These are phyloP conservation scores for Spilosoma lubricipeda DNA, from an alignment of 2,888 invertebrate genomes.

Conservation along the genomic window DNA sequence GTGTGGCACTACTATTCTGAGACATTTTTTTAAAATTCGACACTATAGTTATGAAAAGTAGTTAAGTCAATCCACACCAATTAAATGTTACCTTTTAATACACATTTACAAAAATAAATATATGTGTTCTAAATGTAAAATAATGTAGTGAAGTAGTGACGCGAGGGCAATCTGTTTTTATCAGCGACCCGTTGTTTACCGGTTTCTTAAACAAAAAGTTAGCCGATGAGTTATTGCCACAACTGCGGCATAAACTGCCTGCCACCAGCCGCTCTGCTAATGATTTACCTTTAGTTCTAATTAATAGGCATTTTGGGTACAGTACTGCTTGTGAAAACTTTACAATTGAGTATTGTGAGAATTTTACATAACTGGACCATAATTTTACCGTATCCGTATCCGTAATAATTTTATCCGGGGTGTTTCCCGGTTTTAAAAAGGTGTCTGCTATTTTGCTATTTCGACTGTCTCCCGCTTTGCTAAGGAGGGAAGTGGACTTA, in stretches of 20 bases:
- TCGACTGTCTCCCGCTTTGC: too few species aligned
- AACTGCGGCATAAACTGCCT: slow-evolving; percentile 19
- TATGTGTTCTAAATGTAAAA: slow-evolving; percentile 16
- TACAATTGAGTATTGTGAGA: background rate
- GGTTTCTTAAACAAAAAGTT: slow-evolving; percentile 10
- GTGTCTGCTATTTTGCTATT: too few species aligned
- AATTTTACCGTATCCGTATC: too few species aligned
- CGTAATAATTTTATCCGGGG: too few species aligned
- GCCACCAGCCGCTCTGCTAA: slow-evolving; percentile 4
- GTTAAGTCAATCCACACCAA: background rate
- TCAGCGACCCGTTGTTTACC: slow-evolving; percentile 9
- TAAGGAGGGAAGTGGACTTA: too few species aligned
- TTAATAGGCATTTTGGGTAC: slow-evolving; percentile 18
- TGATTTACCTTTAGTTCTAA: slow-evolving; percentile 29
- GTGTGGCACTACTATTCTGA: too few species aligned
- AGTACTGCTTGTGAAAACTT: slow-evolving; percentile 8
- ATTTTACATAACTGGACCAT: background rate
- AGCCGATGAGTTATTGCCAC: slow-evolving; percentile 34
- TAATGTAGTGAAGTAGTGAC: slow-evolving; percentile 27
- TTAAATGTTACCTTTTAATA: too few species aligned
- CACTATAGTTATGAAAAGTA: background rate
- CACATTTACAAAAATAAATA: background rate
- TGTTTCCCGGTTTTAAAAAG: too few species aligned
- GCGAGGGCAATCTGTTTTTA: slow-evolving; percentile 11
- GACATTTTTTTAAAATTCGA: too few species aligned